Percentiles rank a stretch among this genome's conserved stretches.
These are phyloP conservation scores for Amyelois transitella DNA, from an alignment of 1,140 invertebrate genomes.

Conservation along the genomic window DNA sequence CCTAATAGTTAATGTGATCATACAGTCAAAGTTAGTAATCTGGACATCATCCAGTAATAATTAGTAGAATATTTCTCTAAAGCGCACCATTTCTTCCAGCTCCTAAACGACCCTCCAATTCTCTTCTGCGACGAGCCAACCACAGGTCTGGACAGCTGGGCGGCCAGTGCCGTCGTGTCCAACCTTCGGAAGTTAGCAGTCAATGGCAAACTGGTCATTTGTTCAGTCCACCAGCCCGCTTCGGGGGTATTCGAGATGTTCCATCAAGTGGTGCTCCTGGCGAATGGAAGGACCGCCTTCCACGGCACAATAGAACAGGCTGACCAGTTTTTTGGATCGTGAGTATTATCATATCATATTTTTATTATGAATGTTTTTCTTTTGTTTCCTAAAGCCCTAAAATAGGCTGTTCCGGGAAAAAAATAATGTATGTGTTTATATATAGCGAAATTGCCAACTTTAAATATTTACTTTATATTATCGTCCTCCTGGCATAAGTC, in stretches of 20 bases:
- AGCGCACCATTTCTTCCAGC: slow-evolving; percentile 52
- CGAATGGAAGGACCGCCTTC: slow-evolving; percentile 87
- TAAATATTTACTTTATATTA: too few species aligned
- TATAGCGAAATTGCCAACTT: too few species aligned
- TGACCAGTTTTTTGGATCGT: slow-evolving; percentile 79
- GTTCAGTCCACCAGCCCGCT: slow-evolving; percentile 91
- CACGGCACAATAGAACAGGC: slow-evolving; percentile 82
- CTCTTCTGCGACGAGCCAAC: slow-evolving; percentile 90
- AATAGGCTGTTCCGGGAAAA: too few species aligned
- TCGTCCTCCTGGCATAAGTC: too few species aligned
- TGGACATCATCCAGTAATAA: too few species aligned
- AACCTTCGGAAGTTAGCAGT: slow-evolving; percentile 79
- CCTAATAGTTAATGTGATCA: too few species aligned
- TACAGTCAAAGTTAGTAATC: too few species aligned
- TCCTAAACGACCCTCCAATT: slow-evolving; percentile 84
- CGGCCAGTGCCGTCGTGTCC: slow-evolving; percentile 82
- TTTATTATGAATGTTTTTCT: too few species aligned
- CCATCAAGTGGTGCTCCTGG: slow-evolving; percentile 84
- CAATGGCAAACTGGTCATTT: slow-evolving; percentile 85
- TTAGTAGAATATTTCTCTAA: background rate
- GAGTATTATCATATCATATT: slow-evolving; percentile 38
- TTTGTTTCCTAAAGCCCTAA: too few species aligned
- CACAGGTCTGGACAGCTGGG: slow-evolving; percentile 88
- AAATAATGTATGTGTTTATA: too few species aligned
- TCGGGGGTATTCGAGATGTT: slow-evolving; percentile 89